Conservation (phyloP, 1,140 invertebrate species). For the Trichonephila clavipes region DNA sequence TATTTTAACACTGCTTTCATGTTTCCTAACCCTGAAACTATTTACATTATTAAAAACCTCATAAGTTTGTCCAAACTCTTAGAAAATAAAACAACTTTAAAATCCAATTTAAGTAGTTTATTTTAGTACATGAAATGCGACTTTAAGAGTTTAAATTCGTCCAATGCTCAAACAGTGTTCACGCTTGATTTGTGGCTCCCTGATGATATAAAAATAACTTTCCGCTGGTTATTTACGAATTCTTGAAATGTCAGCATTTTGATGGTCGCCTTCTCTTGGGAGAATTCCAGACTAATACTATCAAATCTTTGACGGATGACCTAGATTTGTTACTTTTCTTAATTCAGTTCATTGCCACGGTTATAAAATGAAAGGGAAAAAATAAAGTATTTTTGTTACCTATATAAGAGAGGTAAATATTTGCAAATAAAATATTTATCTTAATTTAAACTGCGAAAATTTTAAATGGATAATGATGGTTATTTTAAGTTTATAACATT, state of each 20-base stretch:
- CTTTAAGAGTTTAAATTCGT: neutral
- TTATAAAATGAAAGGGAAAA: too few species aligned
- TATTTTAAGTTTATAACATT: too few species aligned
- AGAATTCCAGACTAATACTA: neutral
- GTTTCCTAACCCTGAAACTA: too few species aligned
- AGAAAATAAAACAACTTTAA: too few species aligned
- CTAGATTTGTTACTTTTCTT: neutral
- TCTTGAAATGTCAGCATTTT: slow-evolving; percentile 20
- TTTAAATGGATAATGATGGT: neutral
- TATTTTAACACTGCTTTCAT: too few species aligned
- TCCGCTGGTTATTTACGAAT: neutral
- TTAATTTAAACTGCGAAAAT: neutral
- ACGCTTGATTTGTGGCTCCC: neutral
- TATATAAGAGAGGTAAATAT: too few species aligned
- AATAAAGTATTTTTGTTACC: too few species aligned
- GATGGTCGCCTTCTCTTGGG: neutral
- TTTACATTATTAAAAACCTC: too few species aligned
- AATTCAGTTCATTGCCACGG: neutral
- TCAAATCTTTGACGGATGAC: slow-evolving; percentile 14
- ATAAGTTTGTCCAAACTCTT: too few species aligned
- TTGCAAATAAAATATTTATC: neutral
- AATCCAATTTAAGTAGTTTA: too few species aligned
- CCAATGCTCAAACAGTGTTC: neutral
- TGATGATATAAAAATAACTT: neutral
- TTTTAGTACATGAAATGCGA: neutral